phyloP scores from a whole-genome alignment of 2,113 vertebrate species.

The Anser brachyrhynchus region DNA sequence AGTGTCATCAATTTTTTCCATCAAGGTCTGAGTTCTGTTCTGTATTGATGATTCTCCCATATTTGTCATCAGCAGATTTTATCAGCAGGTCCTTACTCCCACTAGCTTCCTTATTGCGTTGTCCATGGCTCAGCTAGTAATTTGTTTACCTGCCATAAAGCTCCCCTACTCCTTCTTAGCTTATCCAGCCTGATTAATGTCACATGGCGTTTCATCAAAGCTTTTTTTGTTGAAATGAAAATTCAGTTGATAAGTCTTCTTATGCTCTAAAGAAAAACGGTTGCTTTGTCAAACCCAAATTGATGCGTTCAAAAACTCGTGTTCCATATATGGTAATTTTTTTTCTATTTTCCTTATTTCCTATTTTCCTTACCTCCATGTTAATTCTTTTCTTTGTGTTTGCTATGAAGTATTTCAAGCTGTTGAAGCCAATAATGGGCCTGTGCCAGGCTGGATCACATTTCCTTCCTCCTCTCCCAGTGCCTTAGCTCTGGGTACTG shows the following conservation, averaged over 20 bases:
- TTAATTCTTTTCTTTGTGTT: not conserved
- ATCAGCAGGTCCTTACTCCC: constrained; percentile 29
- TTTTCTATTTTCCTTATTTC: not conserved
- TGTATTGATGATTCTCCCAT: not conserved
- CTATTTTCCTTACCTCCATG: accelerated
- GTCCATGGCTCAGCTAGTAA: not conserved
- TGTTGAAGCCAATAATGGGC: not conserved
- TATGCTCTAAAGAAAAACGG: not conserved
- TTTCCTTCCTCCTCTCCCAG: not conserved
- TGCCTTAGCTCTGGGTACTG: not conserved
- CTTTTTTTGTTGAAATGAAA: not conserved
- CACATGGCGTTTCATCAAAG: not conserved
- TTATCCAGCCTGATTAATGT: not conserved
- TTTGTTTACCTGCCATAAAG: constrained; percentile 12
- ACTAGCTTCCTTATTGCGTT: constrained; percentile 19
- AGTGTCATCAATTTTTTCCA: not conserved
- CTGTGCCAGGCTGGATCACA: not conserved
- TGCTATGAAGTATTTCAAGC: not conserved
- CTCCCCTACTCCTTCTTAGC: not conserved
- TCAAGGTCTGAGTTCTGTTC: not conserved
- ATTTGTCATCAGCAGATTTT: constrained; percentile 15
- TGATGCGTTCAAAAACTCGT: not conserved
- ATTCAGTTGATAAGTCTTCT: not conserved
- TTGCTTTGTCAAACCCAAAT: not conserved
- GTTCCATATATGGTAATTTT: not conserved